Conservation (phyloP, 1,140 invertebrate species). For the Drosophila micromelanica region DNA sequence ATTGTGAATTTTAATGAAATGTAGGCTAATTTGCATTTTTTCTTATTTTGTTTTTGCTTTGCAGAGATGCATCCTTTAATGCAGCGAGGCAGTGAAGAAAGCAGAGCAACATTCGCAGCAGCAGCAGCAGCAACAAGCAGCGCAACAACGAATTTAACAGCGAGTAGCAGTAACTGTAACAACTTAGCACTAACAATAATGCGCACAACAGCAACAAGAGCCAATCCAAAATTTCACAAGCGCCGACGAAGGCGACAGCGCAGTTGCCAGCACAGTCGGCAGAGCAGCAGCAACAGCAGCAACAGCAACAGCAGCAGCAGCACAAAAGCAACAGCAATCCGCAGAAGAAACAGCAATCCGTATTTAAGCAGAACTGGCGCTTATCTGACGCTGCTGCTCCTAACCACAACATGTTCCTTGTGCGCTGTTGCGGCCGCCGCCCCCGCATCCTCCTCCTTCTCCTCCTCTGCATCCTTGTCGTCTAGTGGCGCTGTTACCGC, state of each 20-base stretch:
- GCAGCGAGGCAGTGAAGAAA: conserved; percentile 29
- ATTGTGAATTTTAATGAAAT: no score
- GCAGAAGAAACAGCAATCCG: conserved; percentile 22
- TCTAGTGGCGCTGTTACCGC: conserved; percentile 6
- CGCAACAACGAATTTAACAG: conserved; percentile 13
- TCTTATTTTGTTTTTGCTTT: background rate
- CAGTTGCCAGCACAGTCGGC: conserved; percentile 1
- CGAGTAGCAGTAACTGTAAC: conserved; percentile 26
- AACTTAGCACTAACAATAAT: conserved; percentile 48
- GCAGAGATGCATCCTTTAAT: conserved; percentile 62
- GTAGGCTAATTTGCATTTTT: no score
- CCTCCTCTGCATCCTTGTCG: background rate
- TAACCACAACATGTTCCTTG: conserved; percentile 61
- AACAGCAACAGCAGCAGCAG: conserved; percentile 13
- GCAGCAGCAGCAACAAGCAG: conserved; percentile 21
- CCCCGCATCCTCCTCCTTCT: background rate
- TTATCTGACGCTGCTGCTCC: conserved; percentile 49
- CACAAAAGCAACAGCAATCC: conserved; percentile 8
- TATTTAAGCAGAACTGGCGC: conserved; percentile 35
- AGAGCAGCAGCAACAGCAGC: conserved; percentile 14
- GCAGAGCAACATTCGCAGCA: conserved; percentile 18
- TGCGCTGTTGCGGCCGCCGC: conserved; percentile 16
- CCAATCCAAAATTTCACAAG: conserved; percentile 56
- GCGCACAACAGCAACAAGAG: conserved; percentile 9
- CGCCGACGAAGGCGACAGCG: conserved; percentile 56